These are phyloP conservation scores for Heptranchias perlo DNA, from an alignment of 2,113 vertebrate genomes.

Conservation along the genomic window DNA sequence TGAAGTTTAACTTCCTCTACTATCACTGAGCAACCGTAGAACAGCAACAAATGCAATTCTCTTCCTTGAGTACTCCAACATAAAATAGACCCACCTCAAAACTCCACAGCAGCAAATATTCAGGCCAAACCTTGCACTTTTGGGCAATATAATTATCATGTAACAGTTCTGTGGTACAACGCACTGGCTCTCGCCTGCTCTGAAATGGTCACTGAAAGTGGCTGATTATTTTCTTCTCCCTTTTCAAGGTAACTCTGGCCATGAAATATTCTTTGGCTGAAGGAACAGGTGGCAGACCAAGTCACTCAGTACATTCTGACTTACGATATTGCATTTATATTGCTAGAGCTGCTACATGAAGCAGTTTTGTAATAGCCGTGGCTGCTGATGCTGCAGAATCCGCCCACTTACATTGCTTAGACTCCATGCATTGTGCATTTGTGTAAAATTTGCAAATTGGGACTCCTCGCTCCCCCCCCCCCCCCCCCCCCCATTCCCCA, in stretches of 20 bases:
- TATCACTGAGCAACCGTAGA: not conserved
- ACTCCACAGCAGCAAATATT: not conserved
- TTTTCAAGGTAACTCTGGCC: not conserved
- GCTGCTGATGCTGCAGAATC: not conserved
- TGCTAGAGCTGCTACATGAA: not conserved
- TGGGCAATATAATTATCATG: not conserved
- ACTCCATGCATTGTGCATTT: not conserved
- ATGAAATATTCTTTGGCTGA: not conserved
- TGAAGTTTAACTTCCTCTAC: not conserved
- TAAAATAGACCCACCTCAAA: not conserved
- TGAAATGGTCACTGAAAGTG: not conserved
- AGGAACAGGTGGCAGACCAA: conserved; percentile 14
- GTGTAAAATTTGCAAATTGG: not conserved
- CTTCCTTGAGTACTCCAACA: not conserved
- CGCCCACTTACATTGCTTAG: not conserved
- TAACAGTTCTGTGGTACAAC: not conserved
- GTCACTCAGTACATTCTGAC: not conserved
- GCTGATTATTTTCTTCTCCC: not conserved
- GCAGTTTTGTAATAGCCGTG: not conserved
- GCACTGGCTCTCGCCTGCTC: not conserved
- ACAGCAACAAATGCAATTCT: not conserved
- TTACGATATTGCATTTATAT: not conserved
- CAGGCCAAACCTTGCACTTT: not conserved
- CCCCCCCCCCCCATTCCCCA: too few relatives aligned
- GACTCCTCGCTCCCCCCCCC: not conserved